Percentiles rank a stretch among this genome's conserved stretches.
phyloP scores from a whole-genome alignment of 2,888 invertebrate genomes.

The Eucriotettix oculatus region DNA sequence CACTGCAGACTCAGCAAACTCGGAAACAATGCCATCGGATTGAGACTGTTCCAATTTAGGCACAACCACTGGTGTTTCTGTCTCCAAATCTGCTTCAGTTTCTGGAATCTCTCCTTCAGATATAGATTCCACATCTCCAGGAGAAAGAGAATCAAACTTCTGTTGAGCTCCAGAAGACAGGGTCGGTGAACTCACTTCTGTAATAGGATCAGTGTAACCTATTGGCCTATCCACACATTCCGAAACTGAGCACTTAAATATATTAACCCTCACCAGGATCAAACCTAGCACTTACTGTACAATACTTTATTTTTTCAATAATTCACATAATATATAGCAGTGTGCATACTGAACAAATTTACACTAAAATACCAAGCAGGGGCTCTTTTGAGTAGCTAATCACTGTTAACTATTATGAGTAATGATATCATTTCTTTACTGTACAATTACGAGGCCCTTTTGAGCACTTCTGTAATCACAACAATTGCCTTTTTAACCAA shows the following conservation, averaged over 20 bases:
- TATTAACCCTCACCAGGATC: no score
- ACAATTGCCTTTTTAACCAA: no score
- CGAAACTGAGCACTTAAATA: neutral
- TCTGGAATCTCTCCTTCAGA: conserved; percentile 27
- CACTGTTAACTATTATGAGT: no score
- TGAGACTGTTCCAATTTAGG: conserved; percentile 3
- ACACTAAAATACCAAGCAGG: no score
- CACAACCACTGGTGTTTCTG: conserved; percentile 11
- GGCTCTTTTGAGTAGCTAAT: no score
- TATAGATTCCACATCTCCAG: conserved; percentile 25
- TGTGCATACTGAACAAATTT: no score
- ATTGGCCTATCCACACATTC: conserved; percentile 8
- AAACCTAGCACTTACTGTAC: no score
- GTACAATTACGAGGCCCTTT: no score
- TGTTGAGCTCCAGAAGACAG: conserved; percentile 8
- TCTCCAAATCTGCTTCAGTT: conserved; percentile 14
- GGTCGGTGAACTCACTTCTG: conserved; percentile 10
- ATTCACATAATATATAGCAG: no score
- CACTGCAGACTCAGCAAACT: neutral
- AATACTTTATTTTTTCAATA: no score
- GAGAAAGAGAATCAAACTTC: conserved; percentile 15
- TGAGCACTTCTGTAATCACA: no score
- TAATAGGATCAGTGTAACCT: conserved; percentile 11
- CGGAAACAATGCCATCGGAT: conserved; percentile 1
- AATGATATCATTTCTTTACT: no score